phyloP scores from a whole-genome alignment of 1,140 invertebrate genomes.

The Elymnias hypermnestra region DNA sequence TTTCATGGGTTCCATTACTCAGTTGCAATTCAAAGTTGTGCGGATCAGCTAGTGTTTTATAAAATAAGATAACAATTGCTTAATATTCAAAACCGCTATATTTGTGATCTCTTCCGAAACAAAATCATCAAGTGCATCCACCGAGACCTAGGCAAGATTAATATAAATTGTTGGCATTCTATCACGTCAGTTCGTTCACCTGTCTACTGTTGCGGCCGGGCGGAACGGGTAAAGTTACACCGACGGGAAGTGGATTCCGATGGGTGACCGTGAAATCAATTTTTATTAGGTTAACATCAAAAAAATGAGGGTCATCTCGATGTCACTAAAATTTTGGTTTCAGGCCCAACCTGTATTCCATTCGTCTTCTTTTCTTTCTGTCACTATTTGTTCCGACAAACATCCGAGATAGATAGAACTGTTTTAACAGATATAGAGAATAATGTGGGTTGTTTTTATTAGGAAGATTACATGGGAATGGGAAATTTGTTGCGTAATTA shows the following conservation, averaged over 20 bases:
- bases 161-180: constrained; percentile 7
- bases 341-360: too few relatives aligned
- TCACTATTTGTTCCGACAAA: too few relatives aligned
- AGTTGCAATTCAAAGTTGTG: too few relatives aligned
- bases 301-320: too few relatives aligned
- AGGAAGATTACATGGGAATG: too few relatives aligned
- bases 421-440: too few relatives aligned
- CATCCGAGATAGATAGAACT: too few relatives aligned
- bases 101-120: constrained; percentile 6
- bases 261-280: neutral
- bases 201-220: neutral
- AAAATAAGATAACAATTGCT: neutral
- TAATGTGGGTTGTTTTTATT: too few relatives aligned
- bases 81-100: neutral
- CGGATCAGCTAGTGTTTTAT: neutral
- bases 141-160: constrained; percentile 5
- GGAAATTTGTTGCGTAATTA: too few relatives aligned
- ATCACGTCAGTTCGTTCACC: constrained; percentile 6
- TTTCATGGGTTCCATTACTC: neutral
- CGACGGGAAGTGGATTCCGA: neutral
- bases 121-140: constrained; percentile 8
- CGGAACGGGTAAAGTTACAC: constrained; percentile 4
- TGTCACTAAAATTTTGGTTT: too few relatives aligned
- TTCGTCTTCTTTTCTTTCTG: too few relatives aligned
- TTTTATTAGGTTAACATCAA: neutral